Base-by-base conservation (phyloP, 2,888 invertebrate species). In the Agrilus biguttatus region DNA sequence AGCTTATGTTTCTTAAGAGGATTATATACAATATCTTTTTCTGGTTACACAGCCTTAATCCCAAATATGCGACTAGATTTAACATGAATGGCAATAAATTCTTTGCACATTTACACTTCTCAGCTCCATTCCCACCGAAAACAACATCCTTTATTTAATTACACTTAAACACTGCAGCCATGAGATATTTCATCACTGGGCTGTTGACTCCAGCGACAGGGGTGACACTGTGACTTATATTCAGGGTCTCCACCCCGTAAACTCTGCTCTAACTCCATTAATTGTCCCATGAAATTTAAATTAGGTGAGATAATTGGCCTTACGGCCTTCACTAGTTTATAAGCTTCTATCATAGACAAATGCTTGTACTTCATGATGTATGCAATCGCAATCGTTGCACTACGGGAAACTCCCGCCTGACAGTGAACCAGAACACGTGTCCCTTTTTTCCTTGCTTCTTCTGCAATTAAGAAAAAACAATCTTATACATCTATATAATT, bases 261-360 rank as follows among this genome's bases (percentile, higher is more conserved):
- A 53, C 72, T 77, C 60, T 85, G 80, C 63, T 88, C 88, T 56
- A 85, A 72, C 62, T 92, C 90, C 53, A 83, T 70, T 53, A 95
- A 70, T 67, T 95, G 95, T 14, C 81, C 85, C 77, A 93, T 84
- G 68, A 95, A 95, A 62, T 93, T 95, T 47, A 92, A 74, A 67
- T 95, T 95, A 2, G 95, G 95, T 45, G 92, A 91, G 57, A 95
- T 92, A 61, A 93, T 93, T 46, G 83, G 78, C 41, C 95, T 74
- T 45, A 83, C 81, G 51, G 78, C 75, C 62, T 89, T 86, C 44
- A 95, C 93, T 60, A 83, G 77, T 55, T 82, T 78, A 69, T 84
- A 91, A 1, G 92, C 92, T 59, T 93, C 89, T 37, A 86, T 76
- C 72, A 85, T 85, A 34, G 82, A 78, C 63, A 90, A 65, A 46